These are phyloP conservation scores for Ranitomeya variabilis DNA, from an alignment of 2,113 vertebrate genomes.

Conservation along the genomic window DNA sequence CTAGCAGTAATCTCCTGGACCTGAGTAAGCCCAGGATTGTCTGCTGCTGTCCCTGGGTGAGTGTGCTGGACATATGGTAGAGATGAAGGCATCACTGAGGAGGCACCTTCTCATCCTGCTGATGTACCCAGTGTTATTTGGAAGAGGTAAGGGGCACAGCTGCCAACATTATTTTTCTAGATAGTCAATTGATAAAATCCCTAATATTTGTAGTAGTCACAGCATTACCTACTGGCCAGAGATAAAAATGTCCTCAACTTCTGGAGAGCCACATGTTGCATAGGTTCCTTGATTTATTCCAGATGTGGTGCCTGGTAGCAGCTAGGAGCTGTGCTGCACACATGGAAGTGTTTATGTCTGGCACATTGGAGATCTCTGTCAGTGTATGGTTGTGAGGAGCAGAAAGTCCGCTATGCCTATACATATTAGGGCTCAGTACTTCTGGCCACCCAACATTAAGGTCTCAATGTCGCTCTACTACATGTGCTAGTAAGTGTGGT, in stretches of 20 bases:
- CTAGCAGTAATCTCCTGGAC: not conserved
- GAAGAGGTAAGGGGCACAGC: constrained; percentile 18
- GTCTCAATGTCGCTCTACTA: no score
- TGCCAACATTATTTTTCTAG: not conserved
- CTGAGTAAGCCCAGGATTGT: not conserved
- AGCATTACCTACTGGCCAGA: not conserved
- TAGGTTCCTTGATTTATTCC: not conserved
- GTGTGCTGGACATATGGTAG: not conserved
- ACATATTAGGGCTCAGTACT: not conserved
- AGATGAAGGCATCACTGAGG: constrained; percentile 17
- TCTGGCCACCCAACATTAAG: no score
- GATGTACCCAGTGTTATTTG: constrained; percentile 8
- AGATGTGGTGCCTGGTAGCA: not conserved
- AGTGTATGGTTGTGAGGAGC: not conserved
- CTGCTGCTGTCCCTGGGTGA: not conserved
- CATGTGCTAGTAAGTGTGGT: no score
- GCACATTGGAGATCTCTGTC: not conserved
- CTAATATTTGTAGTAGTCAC: not conserved
- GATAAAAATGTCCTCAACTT: not conserved
- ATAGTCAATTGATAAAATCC: not conserved
- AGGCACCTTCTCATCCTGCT: constrained; percentile 21
- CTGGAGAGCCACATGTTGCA: not conserved
- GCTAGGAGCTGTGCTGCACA: not conserved
- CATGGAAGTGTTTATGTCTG: not conserved
- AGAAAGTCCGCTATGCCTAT: not conserved